Conservation (phyloP, 1,140 invertebrate genomes). For the Lepidurus couesii region DNA sequence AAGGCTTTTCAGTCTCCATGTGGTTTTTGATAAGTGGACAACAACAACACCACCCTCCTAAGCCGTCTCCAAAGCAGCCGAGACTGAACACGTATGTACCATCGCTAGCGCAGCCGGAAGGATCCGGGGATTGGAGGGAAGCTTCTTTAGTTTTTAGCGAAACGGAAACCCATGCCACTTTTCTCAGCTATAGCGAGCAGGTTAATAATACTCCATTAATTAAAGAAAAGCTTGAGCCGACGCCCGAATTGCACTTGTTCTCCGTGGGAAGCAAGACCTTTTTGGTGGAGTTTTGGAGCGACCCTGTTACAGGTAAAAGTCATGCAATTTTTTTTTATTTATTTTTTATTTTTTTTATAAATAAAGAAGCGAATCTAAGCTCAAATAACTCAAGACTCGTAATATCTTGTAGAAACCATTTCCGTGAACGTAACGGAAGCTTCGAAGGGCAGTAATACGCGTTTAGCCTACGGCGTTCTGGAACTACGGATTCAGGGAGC, state of each 20-base stretch:
- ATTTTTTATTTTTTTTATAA: no score
- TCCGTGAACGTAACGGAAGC: slow-evolving; percentile 49
- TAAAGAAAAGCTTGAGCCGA: slow-evolving; percentile 24
- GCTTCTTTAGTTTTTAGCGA: slow-evolving; percentile 31
- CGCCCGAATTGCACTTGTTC: slow-evolving; percentile 48
- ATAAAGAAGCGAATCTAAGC: not conserved
- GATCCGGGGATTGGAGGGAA: slow-evolving; percentile 23
- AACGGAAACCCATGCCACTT: not conserved
- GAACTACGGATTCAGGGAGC: slow-evolving; percentile 48
- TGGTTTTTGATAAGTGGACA: slow-evolving; percentile 46
- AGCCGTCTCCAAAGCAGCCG: not conserved
- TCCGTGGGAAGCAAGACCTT: slow-evolving; percentile 53
- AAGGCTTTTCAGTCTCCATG: slow-evolving; percentile 55
- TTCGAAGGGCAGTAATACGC: slow-evolving; percentile 47
- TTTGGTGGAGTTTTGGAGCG: slow-evolving; percentile 50
- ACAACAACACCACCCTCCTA: slow-evolving; percentile 45
- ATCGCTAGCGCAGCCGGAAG: not conserved
- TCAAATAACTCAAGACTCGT: not conserved
- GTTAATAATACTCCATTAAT: not conserved
- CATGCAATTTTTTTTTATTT: not conserved
- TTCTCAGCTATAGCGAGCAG: slow-evolving; percentile 2
- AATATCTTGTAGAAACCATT: slow-evolving; percentile 44
- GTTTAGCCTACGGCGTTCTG: slow-evolving; percentile 50
- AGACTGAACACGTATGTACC: not conserved
- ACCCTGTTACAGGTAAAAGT: slow-evolving; percentile 47